Base-by-base conservation (phyloP, 2,797 vertebrate genomes). In the Danio jaintianensis region DNA sequence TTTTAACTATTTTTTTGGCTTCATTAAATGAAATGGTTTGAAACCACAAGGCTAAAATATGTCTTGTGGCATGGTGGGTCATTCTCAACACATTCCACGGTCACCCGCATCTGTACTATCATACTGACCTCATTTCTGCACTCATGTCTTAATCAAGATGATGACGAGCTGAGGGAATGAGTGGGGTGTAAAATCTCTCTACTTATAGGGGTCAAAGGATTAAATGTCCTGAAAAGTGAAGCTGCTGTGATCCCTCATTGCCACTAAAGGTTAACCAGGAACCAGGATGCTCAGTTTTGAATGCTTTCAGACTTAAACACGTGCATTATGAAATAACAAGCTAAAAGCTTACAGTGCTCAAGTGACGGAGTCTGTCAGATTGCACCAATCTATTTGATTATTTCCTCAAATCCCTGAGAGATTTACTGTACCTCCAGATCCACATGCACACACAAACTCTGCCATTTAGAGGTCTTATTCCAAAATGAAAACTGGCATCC, bases 101-200 rank as follows among this genome's bases (percentile, higher is more conserved):
- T 56, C 22, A 48, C 55, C 36, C 48, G 22, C 0, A 43, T 66
- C 10, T 29, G 12, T 55, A 13, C 38, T 10, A 0, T 42, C 50
- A 56, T 1, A 11, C n/a, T 68, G 67, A 75, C 45, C 40, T 56
- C 6, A 62, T 38, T 22, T 40, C 6, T 73, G 50, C 20, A n/a
- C 42, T 82, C 73, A 74, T 69, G 47, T 50, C 20, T 11, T 79
- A 67, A 74, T 78, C 56, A 45, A 45, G 58, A 50, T 69, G 75
- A 67, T 84, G 59, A 76, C 73, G 48, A 73, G 13, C 38, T 20
- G 22, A 79, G 38, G 15, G 13, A 8, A 10, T 7, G 9, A 48
- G 58, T 16, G 47, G 20, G 15, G 12, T 50, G 13, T 58, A 13
- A 82, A 71, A 62, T 55, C 43, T 70, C 40, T n/a, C 52, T n/a